Evolutionary conservation across 1,140 invertebrate genomes (phyloP), one percentile per base, ranked within the genome.

Genomic region (Sarcophaga bullata): DNA sequence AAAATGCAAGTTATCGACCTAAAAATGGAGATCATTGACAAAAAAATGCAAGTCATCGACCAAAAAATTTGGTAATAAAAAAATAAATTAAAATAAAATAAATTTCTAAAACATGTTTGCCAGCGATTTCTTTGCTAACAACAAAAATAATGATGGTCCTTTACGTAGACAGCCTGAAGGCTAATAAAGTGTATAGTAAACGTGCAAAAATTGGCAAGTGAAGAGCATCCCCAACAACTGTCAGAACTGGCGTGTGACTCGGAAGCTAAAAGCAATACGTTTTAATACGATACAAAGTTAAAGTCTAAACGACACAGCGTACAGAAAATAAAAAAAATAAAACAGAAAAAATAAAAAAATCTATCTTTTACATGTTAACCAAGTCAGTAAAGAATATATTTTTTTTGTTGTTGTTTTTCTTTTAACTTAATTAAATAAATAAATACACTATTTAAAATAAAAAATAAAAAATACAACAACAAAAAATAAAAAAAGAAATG

Each of bases 321-420:
- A 1, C 15, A 62, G n/a, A n/a, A n/a, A n/a, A n/a, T n/a, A n/a
- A n/a, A n/a, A n/a, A 37, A 37, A 37, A 37, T 2, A 37, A 37
- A 62, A 62, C 58, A 62, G 19, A 15, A 62, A 54, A 10, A 54
- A 11, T 15, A 62, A 62, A 15, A 62, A 76, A 15, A 76, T 76
- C 47, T 76, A 76, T 76, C 73, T 47, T n/a, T 76, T 76, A 49
- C 49, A 76, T 76, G 48, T 76, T 76, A 76, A 76, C 73, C 73
- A 76, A 76, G 73, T 76, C 73, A 76, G 73, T 17, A 8, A 76
- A 76, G 73, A 76, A 76, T n/a, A 58, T 58, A n/a, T 58, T 58
- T 13, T 58, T 37, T n/a, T n/a, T n/a, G n/a, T n/a, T n/a, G n/a
- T n/a, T 37, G 25, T 37, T 37, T 49, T 76, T 76, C 13, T 49